Conservation (phyloP, 2,888 invertebrate genomes). For the Erebia ligea region DNA sequence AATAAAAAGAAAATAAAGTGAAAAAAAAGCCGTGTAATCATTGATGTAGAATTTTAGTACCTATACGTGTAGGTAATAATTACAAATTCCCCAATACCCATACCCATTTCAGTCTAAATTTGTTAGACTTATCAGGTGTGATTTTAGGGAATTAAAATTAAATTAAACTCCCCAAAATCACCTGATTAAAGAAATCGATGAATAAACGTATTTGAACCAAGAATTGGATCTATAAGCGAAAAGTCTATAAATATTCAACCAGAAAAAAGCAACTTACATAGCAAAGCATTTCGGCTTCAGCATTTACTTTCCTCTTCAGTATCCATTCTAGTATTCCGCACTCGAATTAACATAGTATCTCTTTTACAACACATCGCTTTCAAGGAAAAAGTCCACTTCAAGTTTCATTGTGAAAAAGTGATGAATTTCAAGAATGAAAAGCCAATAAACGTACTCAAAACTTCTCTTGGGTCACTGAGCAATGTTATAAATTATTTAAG, state of each 20-base stretch:
- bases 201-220: neutral
- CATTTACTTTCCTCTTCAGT: slow-evolving; percentile 35
- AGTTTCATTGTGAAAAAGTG: slow-evolving; percentile 6
- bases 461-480: neutral
- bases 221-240: neutral
- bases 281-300: slow-evolving; percentile 66
- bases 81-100: too few relatives aligned
- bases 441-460: neutral
- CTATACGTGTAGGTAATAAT: too few relatives aligned
- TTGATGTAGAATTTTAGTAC: too few relatives aligned
- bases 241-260: neutral
- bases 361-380: slow-evolving; percentile 15
- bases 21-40: too few relatives aligned
- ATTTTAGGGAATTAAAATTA: too few relatives aligned
- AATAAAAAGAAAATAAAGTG: too few relatives aligned
- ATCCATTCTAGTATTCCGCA: slow-evolving; percentile 40
- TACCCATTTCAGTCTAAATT: too few relatives aligned
- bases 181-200: neutral
- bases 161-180: too few relatives aligned
- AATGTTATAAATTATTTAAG: too few relatives aligned
- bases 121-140: too few relatives aligned
- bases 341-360: slow-evolving; percentile 19
- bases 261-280: slow-evolving; percentile 64
- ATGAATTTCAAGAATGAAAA: neutral
- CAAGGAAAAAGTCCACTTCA: slow-evolving; percentile 3